A percentile compares a stretch with the other conserved stretches of the same genome.
phyloP scores from a whole-genome alignment of 2,113 vertebrate genomes.

The Capreolus pygargus region DNA sequence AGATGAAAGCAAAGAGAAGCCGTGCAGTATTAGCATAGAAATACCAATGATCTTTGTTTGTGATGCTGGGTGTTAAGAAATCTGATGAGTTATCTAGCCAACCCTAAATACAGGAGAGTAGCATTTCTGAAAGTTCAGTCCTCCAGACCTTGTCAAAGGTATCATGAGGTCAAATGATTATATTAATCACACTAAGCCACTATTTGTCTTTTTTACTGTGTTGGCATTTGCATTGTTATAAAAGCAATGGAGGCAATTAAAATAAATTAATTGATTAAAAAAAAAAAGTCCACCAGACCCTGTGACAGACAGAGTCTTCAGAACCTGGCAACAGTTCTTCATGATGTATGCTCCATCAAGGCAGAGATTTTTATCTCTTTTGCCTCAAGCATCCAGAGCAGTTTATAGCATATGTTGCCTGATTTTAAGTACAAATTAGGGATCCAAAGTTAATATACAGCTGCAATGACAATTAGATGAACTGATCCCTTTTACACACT shows the following conservation, averaged over 20 bases:
- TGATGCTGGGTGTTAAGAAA: not conserved
- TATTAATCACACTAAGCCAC: not conserved
- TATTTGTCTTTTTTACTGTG: not conserved
- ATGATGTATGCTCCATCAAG: not conserved
- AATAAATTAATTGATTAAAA: not conserved
- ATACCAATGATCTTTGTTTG: not conserved
- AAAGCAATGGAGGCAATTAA: not conserved
- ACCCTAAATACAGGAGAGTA: not conserved
- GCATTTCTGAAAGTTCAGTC: not conserved
- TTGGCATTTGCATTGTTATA: not conserved
- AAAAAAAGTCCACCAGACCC: not conserved
- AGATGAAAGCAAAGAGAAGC: not conserved
- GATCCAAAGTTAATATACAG: not conserved
- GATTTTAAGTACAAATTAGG: constrained; percentile 25
- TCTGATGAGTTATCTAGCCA: not conserved
- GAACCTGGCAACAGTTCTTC: not conserved
- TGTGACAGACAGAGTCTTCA: not conserved
- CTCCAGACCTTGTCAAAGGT: too few relatives aligned
- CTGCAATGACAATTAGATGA: not conserved
- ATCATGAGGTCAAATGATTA: not conserved
- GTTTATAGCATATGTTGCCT: not conserved
- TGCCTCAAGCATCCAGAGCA: not conserved
- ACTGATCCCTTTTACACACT: not conserved
- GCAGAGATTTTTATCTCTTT: not conserved
- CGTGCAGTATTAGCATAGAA: not conserved